Conservation (phyloP, 1,140 invertebrate genomes). For the Myzus persicae region DNA sequence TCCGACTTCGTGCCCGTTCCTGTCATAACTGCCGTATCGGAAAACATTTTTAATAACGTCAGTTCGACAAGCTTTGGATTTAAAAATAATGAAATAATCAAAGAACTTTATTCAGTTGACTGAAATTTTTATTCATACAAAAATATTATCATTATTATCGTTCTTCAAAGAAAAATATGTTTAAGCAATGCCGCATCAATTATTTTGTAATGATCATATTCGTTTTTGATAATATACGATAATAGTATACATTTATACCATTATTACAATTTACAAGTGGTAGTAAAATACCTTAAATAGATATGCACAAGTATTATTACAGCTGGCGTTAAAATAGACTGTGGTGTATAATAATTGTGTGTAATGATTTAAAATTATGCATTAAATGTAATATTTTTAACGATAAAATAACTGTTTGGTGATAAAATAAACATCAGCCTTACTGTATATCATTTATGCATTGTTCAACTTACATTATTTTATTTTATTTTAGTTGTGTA, state of each 20-base stretch:
- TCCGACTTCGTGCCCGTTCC: not conserved
- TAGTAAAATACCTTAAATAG: not conserved
- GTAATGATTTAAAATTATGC: not conserved
- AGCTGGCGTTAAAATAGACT: not conserved
- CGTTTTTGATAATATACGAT: not conserved
- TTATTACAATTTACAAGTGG: not conserved
- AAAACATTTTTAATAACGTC: conserved; percentile 13
- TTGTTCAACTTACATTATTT: not conserved
- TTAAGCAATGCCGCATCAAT: not conserved
- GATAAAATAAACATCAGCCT: not conserved
- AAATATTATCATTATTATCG: not conserved
- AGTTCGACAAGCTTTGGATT: not conserved
- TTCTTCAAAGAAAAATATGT: not conserved
- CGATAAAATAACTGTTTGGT: not conserved
- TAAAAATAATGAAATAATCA: conserved; percentile 27
- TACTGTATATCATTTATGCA: not conserved
- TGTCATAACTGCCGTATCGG: not conserved
- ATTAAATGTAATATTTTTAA: not conserved
- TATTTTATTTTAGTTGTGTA: too few relatives aligned
- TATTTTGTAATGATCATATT: not conserved
- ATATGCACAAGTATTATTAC: not conserved
- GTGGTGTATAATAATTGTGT: not conserved
- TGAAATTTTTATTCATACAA: not conserved
- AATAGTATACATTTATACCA: not conserved
- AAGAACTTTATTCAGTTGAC: conserved; percentile 19